Conservation (phyloP, 2,113 vertebrate genomes). For the Seriola quinqueradiata region DNA sequence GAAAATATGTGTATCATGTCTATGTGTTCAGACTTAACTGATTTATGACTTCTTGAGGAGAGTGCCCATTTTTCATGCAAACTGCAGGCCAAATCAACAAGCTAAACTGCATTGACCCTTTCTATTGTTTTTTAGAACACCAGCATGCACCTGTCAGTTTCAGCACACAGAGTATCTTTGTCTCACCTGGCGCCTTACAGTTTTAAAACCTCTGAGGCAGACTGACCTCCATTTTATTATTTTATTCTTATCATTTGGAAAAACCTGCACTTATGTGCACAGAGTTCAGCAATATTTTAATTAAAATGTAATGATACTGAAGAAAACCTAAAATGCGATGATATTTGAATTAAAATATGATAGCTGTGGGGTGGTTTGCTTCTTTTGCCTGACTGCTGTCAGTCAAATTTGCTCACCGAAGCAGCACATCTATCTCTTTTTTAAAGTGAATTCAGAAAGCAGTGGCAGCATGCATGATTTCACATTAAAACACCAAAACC, state of each 20-base stretch:
- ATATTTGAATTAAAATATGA: background rate
- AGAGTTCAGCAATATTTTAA: background rate
- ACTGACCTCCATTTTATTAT: background rate
- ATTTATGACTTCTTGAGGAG: background rate
- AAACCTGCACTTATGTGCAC: background rate
- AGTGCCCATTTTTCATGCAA: background rate
- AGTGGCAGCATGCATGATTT: background rate
- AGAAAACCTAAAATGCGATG: background rate
- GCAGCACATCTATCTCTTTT: background rate
- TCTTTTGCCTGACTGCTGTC: background rate
- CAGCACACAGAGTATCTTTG: background rate
- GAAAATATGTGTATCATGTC: background rate
- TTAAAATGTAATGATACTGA: background rate
- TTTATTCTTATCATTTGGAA: background rate
- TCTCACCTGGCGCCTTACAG: background rate
- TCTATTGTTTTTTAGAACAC: background rate
- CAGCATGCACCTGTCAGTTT: background rate
- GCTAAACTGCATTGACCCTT: background rate
- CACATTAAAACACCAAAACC: conserved; percentile 10
- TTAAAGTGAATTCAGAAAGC: conserved; percentile 4
- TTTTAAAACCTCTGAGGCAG: background rate
- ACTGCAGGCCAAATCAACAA: background rate
- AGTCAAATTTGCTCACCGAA: background rate
- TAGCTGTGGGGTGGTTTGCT: background rate
- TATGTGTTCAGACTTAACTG: background rate